Percentiles rank a stretch among this genome's conserved stretches.
Evolutionary conservation across 1,140 invertebrate species (phyloP).

Genomic region (Euura saliciscinereae): DNA sequence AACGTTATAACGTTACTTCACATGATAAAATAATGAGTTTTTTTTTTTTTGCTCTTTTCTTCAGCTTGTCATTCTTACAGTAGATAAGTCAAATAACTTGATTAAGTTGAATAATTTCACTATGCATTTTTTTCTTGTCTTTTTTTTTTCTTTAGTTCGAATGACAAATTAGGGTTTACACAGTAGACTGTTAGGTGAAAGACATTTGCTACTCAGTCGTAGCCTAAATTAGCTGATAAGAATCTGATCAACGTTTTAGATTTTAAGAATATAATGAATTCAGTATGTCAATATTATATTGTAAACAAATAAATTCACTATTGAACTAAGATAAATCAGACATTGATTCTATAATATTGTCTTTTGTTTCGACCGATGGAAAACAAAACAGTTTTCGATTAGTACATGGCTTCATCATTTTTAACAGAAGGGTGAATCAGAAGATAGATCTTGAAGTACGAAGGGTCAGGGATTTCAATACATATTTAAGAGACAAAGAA

Average conservation of each 20-base stretch:
- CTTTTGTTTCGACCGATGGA: too few species aligned
- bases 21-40: not conserved
- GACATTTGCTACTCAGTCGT: not conserved
- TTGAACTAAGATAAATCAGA: constrained; percentile 10
- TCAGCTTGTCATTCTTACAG: not conserved
- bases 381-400: too few species aligned
- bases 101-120: too few species aligned
- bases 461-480: too few species aligned
- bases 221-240: not conserved
- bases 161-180: not conserved
- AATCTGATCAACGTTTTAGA: not conserved
- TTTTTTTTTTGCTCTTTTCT: not conserved
- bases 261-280: constrained; percentile 31
- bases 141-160: not conserved
- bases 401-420: too few species aligned
- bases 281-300: constrained; percentile 43
- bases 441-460: too few species aligned
- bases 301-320: constrained; percentile 50
- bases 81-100: too few species aligned
- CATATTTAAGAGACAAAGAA: too few species aligned
- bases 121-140: too few species aligned
- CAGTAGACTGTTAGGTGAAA: not conserved
- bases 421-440: too few species aligned
- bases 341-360: too few species aligned
- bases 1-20: not conserved